Percentiles rank a stretch among this genome's conserved stretches.
phyloP scores from a whole-genome alignment of 1,140 invertebrate species.

The Drosophila repletoides region DNA sequence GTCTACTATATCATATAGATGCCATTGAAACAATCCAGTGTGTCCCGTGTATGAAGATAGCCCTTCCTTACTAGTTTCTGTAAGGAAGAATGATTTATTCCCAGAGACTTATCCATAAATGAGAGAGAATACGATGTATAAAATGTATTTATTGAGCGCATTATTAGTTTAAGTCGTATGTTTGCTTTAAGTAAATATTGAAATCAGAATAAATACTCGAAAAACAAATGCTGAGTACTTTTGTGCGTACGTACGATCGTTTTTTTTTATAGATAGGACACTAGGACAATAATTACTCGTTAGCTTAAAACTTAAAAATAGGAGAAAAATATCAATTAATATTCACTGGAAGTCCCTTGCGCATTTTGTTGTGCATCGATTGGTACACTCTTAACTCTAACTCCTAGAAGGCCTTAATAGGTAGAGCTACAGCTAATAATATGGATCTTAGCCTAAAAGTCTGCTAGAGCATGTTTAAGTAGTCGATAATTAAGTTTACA shows the following conservation, averaged over 20 bases:
- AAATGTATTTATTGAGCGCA: conserved; percentile 66
- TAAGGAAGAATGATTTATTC: too few species aligned
- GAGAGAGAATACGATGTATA: too few species aligned
- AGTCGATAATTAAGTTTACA: conserved; percentile 69
- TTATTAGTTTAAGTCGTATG: conserved; percentile 56
- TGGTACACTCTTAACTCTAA: too few species aligned
- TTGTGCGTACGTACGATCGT: conserved; percentile 27
- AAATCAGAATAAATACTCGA: conserved; percentile 32
- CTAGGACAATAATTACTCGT: neutral
- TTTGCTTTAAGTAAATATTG: conserved; percentile 70
- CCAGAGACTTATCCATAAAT: too few species aligned
- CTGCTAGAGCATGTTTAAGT: conserved; percentile 65
- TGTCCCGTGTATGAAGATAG: too few species aligned
- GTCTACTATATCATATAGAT: too few species aligned
- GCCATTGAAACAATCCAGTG: too few species aligned
- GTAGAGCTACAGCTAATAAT: conserved; percentile 10
- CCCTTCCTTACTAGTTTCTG: too few species aligned
- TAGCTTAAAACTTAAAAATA: too few species aligned
- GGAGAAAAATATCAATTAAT: conserved; percentile 69
- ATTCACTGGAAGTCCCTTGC: conserved; percentile 79
- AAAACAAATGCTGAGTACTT: conserved; percentile 58
- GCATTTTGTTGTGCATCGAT: conserved; percentile 59
- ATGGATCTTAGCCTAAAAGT: conserved; percentile 12
- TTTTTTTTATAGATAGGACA: conserved; percentile 1
- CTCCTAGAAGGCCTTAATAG: conserved; percentile 29